Conservation (phyloP, 1,140 invertebrate genomes). For the Hormaphis cornu region DNA sequence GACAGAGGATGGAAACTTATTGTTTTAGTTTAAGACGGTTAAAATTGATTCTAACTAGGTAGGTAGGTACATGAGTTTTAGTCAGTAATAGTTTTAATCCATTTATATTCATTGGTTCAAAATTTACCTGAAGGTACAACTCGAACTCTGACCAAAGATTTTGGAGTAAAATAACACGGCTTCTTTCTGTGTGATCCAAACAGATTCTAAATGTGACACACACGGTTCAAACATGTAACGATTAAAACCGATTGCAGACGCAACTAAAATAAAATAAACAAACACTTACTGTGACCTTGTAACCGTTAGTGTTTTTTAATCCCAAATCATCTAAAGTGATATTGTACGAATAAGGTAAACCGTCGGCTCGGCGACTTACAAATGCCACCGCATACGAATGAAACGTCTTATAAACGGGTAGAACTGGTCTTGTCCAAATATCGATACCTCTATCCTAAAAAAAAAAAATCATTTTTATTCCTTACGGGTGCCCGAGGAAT, state of each 20-base stretch:
- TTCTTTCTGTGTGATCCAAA: not conserved
- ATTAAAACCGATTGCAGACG: too few relatives aligned
- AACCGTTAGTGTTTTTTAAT: constrained; percentile 62
- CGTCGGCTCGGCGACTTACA: constrained; percentile 50
- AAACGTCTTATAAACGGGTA: constrained; percentile 41
- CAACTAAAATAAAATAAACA: too few relatives aligned
- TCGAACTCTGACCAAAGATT: not conserved
- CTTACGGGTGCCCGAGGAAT: too few relatives aligned
- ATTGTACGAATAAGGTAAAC: constrained; percentile 48
- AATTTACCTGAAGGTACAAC: not conserved
- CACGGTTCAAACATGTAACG: too few relatives aligned
- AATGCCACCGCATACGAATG: constrained; percentile 50
- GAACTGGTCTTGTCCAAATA: constrained; percentile 45
- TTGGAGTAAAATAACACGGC: not conserved
- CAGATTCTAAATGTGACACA: constrained; percentile 10
- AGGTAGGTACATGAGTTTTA: too few relatives aligned
- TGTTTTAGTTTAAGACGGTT: too few relatives aligned
- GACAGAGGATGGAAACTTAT: too few relatives aligned
- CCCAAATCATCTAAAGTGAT: constrained; percentile 61
- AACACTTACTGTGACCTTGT: constrained; percentile 64
- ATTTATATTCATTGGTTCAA: too few relatives aligned
- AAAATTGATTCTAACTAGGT: too few relatives aligned
- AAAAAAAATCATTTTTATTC: too few relatives aligned
- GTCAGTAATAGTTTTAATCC: too few relatives aligned
- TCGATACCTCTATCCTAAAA: constrained; percentile 45